Percentiles rank a stretch among this genome's conserved stretches.
These are phyloP conservation scores for Corythucha ciliata DNA, from an alignment of 2,888 invertebrate genomes.

Conservation along the genomic window DNA sequence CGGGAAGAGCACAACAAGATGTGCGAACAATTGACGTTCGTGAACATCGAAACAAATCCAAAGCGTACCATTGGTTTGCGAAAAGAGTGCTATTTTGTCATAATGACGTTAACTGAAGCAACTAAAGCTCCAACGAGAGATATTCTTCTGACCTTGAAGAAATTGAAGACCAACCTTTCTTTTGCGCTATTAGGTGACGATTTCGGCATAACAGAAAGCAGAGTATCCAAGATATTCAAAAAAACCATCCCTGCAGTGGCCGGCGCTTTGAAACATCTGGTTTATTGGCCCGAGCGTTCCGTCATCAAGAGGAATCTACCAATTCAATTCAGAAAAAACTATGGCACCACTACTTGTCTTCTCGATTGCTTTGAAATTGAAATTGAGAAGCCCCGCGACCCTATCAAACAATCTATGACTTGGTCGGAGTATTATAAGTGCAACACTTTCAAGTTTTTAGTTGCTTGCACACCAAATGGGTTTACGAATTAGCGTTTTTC, in stretches of 20 bases:
- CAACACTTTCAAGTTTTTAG: conserved; percentile 38
- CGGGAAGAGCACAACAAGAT: no score
- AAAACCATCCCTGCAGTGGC: conserved; percentile 8
- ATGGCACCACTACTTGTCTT: conserved; percentile 30
- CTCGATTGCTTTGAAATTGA: conserved; percentile 37
- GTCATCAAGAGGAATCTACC: conserved; percentile 10
- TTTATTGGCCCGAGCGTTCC: conserved; percentile 15
- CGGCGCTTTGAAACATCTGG: conserved; percentile 18
- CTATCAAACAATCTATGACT: conserved; percentile 33
- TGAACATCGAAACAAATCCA: no score
- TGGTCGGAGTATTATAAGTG: conserved; percentile 38
- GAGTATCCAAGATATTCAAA: conserved; percentile 6
- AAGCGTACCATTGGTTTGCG: no score
- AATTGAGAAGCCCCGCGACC: conserved; percentile 36
- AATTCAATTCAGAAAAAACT: conserved; percentile 22
- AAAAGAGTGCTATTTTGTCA: no score
- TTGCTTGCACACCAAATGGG: conserved; percentile 37
- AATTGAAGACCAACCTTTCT: conserved; percentile 15
- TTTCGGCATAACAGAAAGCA: conserved; percentile 12
- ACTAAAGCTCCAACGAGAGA: neutral
- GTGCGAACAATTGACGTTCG: no score
- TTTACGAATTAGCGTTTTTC: no score
- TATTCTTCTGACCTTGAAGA: conserved; percentile 17
- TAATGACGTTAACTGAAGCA: no score
- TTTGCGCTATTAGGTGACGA: conserved; percentile 10